Evolutionary conservation across 2,797 vertebrate species (phyloP), one percentile per base, ranked within the genome.

Genomic region (Protonibea diacanthus): DNA sequence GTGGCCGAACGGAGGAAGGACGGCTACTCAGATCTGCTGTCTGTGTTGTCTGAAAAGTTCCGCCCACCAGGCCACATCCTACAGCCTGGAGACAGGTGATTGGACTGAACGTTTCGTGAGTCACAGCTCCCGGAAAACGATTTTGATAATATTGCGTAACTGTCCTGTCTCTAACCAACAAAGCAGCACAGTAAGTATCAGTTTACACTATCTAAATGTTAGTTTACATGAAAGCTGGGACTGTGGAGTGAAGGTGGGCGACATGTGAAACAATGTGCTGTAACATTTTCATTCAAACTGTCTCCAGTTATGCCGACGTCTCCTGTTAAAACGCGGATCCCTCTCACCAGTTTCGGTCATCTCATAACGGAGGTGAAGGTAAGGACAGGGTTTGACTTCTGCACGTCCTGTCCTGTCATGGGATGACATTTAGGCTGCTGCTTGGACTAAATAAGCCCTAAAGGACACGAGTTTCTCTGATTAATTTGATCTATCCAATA

Each of bases 351-450:
- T 47, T 92, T 93, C 47, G 94, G 93, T 23, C 93, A 93, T 69
- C 76, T 95, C 65, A 74, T 94, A 20, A 92, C 90, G 20, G 92
- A 94, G 81, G 92, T 92, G 33, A 94, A 93, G 93, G 94, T 94
- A 86, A 71, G 90, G 64, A 0, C 45, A 5, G 17, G 21, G 0
- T 2, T 7, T 11, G 12, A 45, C 6, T 23, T 15, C 0, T 65
- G n/a, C 25, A 53, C 27, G 48, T 33, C 33, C 8, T 38, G 33
- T 38, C 33, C 33, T 38, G 33, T 9, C 33, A 9, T 38, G 33
- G 33, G 33, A 38, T 38, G 7, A 33, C 33, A 33, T 33, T 33
- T 33, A 33, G 6, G 8, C 33, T 33, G 33, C 8, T 33, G 33
- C 2, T 33, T 33, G 33, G 7, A 8, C 7, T 33, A 33, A 33